phyloP scores from a whole-genome alignment of 1,140 invertebrate genomes.

The Camponotus floridanus region DNA sequence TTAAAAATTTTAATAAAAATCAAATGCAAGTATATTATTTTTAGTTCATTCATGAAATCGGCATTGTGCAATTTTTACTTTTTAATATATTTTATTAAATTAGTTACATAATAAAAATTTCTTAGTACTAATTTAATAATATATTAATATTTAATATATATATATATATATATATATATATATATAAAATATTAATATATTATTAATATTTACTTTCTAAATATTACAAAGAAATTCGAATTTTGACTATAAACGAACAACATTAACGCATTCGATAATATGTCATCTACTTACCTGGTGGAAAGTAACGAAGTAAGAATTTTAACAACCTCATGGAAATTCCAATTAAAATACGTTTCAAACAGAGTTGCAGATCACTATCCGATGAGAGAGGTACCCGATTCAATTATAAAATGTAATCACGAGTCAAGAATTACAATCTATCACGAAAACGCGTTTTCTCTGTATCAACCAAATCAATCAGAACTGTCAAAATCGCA shows the following conservation, averaged over 20 bases:
- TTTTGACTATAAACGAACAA: neutral
- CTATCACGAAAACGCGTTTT: constrained; percentile 42
- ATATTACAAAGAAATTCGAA: neutral
- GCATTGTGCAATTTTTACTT: too few species aligned
- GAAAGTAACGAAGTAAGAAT: constrained; percentile 90
- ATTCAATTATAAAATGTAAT: constrained; percentile 73
- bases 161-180: too few species aligned
- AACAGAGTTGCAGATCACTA: constrained; percentile 25
- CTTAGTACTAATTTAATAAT: too few species aligned
- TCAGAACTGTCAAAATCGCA: constrained; percentile 28
- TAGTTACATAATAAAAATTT: too few species aligned
- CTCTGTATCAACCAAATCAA: neutral
- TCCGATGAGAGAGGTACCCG: neutral
- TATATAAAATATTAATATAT: too few species aligned
- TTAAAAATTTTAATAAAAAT: too few species aligned
- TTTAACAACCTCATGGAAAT: constrained; percentile 88
- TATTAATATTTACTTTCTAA: neutral
- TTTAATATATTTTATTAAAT: too few species aligned
- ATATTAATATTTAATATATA: too few species aligned
- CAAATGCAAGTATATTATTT: too few species aligned
- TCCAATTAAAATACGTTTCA: constrained; percentile 62
- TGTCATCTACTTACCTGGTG: constrained; percentile 85
- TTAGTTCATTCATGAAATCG: too few species aligned
- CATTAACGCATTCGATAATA: neutral
- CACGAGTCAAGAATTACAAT: constrained; percentile 26